Base-by-base conservation (phyloP, 1,140 invertebrate genomes). In the Cydia fagiglandana region DNA sequence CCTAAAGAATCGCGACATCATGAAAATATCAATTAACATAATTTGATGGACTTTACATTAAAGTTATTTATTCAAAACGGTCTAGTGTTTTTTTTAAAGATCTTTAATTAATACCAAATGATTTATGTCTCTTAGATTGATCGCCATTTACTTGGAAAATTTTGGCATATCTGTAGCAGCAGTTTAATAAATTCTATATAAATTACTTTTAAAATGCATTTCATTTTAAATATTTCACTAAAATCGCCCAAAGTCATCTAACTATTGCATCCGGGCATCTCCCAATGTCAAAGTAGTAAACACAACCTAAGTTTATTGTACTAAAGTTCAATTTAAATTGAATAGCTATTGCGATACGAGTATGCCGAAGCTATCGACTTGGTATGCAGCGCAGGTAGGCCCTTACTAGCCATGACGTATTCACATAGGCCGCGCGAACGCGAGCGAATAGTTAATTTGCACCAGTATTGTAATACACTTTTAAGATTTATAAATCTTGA, bases 351-450 rank as follows among this genome's bases (percentile, higher is more conserved):
- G 20, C 17, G 56, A 61, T 24, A 24, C 56, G 56, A 61, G 56
- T 10, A 24, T 61, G 17, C 9, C 9, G 56, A 61, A 61, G 56
- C 7, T 61, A 24, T 61, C 20, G 56, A 61, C 56, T 61, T 61
- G 20, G 56, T 61, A 61, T 61, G 56, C 56, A 61, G 56, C 56
- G 24, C 56, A 61, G 56, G 56, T 61, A 12, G 56, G 17, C 56
- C 10, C 56, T 61, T 61, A 61, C 56, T 24, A 20, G 56, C 56
- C 20, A 5, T 61, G 45, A 47, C 9, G 17, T 24, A 61, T 61
- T 61, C 56, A 0, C 20, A 61, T 12, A 10, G 9, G 56, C 9
- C 2, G 2, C 17, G 56, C 56, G 56, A 24, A 12, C 7, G n/a
- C 10, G 20, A 3, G 56, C 0, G 2, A 61, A 24, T 24, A 12